These are phyloP conservation scores for Todiramphus saurophagus DNA, from an alignment of 2,113 vertebrate genomes.

Conservation along the genomic window DNA sequence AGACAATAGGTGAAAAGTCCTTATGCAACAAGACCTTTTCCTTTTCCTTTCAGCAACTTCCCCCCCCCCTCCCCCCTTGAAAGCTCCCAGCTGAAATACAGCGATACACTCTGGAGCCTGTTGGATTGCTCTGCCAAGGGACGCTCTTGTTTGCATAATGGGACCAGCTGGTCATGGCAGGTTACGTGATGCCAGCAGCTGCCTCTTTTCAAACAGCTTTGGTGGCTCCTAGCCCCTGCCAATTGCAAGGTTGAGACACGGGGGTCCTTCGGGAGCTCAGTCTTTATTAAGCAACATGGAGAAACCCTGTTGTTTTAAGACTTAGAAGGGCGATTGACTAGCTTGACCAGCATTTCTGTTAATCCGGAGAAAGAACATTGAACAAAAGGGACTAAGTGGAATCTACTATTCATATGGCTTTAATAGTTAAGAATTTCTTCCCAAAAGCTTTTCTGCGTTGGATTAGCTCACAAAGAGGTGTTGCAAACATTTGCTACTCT, in stretches of 20 bases:
- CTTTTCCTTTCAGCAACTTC: neutral
- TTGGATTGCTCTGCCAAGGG: constrained; percentile 11
- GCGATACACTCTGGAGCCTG: neutral
- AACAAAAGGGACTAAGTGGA: neutral
- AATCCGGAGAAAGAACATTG: neutral
- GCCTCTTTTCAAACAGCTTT: constrained; percentile 41
- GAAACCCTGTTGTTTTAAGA: constrained; percentile 4
- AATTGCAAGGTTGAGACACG: neutral
- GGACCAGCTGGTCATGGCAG: constrained; percentile 49
- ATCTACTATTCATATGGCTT: neutral
- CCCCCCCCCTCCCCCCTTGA: too few species aligned
- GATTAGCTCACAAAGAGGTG: neutral
- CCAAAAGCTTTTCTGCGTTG: neutral
- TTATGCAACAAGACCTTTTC: neutral
- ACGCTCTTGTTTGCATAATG: constrained; percentile 35
- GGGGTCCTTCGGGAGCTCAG: constrained; percentile 5
- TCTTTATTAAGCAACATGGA: constrained; percentile 6
- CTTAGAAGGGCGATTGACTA: neutral
- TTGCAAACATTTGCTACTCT: neutral
- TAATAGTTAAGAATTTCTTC: neutral
- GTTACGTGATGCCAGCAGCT: constrained; percentile 21
- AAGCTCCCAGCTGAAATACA: constrained; percentile 9
- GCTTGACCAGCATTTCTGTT: neutral
- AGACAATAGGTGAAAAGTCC: neutral
- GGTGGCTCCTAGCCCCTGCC: neutral